Conservation (phyloP, 2,113 vertebrate species). For the Chloebia gouldiae region DNA sequence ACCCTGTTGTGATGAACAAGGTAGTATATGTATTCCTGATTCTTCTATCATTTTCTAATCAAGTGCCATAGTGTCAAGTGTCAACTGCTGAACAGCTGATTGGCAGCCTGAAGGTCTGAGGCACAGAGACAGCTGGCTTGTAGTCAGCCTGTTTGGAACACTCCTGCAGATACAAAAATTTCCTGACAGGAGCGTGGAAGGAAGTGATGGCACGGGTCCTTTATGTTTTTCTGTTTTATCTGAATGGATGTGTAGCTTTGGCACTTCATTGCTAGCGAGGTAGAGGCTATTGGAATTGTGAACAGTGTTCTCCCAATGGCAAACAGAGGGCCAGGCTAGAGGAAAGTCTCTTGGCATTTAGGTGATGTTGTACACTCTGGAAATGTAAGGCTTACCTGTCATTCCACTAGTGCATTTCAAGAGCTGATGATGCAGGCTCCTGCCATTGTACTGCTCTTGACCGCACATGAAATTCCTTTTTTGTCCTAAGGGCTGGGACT, state of each 20-base stretch:
- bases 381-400: not conserved
- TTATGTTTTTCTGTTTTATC: not conserved
- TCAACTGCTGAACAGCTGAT: not conserved
- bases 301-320: not conserved
- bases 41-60: not conserved
- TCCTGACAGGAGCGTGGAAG: not conserved
- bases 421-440: not conserved
- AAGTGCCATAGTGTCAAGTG: not conserved
- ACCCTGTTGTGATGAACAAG: not conserved
- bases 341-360: not conserved
- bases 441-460: not conserved
- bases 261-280: not conserved
- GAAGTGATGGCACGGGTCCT: not conserved
- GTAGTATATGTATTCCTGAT: not conserved
- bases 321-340: not conserved
- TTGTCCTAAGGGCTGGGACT: not conserved
- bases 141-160: not conserved
- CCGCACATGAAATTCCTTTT: not conserved
- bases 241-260: rapidly evolving
- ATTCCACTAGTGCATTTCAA: not conserved
- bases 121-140: not conserved
- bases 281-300: not conserved
- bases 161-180: not conserved
- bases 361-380: not conserved
- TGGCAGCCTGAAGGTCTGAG: not conserved